Evolutionary conservation across 2,113 vertebrate species (phyloP), one percentile per base, ranked within the genome.

Genomic region (Cebus imitator): DNA sequence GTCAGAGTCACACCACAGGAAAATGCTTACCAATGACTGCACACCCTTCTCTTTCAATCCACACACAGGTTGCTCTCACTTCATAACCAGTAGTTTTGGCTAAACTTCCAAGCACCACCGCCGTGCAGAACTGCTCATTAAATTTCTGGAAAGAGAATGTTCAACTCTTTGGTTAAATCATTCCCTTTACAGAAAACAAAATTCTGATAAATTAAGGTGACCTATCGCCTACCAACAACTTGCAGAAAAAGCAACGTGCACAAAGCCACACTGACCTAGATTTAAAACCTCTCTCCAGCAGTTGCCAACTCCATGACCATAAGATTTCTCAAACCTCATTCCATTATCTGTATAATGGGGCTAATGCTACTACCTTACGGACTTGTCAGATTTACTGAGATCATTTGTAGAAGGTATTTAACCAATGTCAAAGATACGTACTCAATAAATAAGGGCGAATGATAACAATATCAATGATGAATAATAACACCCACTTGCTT

Each of bases 1-100:
- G 30, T 92, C 94, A 85, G 61, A 95, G 57, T 92, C 97, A 96
- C 81, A 35, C 87, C 96, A 95, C 7, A 91, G 95, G 90, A 98
- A 94, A 96, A 80, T 30, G 90, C n/a, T 92, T 27, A 79, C 96
- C 89, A 70, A 21, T 6, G 64, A 58, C 55, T 85, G 75, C 92
- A 85, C 2, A 0, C 45, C 91, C 80, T 81, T 66, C 17, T 57
- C 58, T 78, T 48, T 32, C 83, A 32, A 57, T 13, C 3, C 81
- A 43, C 89, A 87, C 66, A 87, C 82, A 76, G 25, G 78, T 50
- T 21, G 30, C 40, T 87, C 91, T 83, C 40, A 45, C 10, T 91
- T 83, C 23, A 32, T 58, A 92, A 92, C 73, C 23, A 14, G 78
- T 7, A 48, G 23, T 61, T 94, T 76, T 68, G 64, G 75, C 89